These are phyloP conservation scores for Zalophus californianus DNA, from an alignment of 2,797 vertebrate species.

Conservation along the genomic window DNA sequence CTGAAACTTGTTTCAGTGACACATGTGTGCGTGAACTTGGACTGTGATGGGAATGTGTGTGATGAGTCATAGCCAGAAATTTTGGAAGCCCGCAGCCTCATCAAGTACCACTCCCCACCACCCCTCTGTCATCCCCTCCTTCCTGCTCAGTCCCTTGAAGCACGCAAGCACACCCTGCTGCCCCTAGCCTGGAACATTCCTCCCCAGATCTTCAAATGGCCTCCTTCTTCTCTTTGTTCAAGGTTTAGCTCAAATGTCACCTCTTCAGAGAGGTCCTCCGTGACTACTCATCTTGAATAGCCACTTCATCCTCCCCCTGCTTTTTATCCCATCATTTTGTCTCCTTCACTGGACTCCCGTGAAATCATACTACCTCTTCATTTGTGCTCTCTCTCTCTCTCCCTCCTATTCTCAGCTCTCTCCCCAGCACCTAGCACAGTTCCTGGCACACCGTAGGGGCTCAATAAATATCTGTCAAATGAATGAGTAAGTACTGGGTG, in stretches of 20 bases:
- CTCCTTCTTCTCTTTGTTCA: not conserved
- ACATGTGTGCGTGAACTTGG: not conserved
- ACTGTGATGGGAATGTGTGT: not conserved
- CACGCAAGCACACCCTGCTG: not conserved
- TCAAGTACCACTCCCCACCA: not conserved
- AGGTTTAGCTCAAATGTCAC: not conserved
- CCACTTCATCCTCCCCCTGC: not conserved
- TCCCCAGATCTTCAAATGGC: not conserved
- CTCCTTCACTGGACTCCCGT: not conserved
- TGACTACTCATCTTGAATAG: not conserved
- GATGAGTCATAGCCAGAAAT: not conserved
- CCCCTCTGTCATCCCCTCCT: not conserved
- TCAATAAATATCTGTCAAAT: not conserved
- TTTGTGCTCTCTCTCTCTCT: not conserved
- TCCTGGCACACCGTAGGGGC: not conserved
- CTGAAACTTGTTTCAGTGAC: conserved; percentile 21
- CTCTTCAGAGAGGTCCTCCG: conserved; percentile 2
- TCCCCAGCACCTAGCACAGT: not conserved
- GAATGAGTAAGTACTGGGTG: not conserved
- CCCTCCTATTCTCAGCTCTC: not conserved
- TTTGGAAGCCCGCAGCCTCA: not conserved
- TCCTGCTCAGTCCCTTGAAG: not conserved
- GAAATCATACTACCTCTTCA: not conserved
- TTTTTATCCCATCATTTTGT: not conserved
- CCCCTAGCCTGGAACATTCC: not conserved